phyloP scores from a whole-genome alignment of 2,113 vertebrate species.

The Chloebia gouldiae region DNA sequence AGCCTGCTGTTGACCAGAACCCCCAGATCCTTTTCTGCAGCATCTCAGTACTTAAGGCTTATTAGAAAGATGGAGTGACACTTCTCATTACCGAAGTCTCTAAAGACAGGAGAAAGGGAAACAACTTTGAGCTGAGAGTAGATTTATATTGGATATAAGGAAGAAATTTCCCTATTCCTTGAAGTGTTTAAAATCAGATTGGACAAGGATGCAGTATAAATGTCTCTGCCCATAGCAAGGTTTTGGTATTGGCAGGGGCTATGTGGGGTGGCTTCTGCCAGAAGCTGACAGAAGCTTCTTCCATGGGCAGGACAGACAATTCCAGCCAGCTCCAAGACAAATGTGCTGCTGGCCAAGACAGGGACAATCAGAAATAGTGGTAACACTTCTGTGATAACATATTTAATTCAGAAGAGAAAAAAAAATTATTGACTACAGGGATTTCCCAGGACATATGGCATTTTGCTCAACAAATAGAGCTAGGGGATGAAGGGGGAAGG shows the following conservation, averaged over 20 bases:
- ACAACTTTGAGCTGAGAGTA: not conserved
- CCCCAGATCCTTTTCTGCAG: not conserved
- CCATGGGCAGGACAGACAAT: not conserved
- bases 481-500: not conserved
- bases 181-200: not conserved
- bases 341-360: rapidly evolving
- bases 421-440: not conserved
- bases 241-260: not conserved
- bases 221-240: not conserved
- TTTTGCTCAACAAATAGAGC: not conserved
- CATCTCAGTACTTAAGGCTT: not conserved
- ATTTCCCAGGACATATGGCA: not conserved
- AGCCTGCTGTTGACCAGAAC: not conserved
- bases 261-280: not conserved
- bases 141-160: not conserved
- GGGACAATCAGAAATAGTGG: not conserved
- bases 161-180: not conserved
- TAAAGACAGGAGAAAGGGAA: not conserved
- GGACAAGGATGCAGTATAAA: not conserved
- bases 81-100: not conserved
- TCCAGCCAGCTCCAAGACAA: not conserved
- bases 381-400: not conserved
- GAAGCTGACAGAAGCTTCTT: not conserved
- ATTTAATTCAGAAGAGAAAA: not conserved
- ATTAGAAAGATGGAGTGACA: not conserved